phyloP scores from a whole-genome alignment of 1,140 invertebrate species.

The Vanessa tameamea region DNA sequence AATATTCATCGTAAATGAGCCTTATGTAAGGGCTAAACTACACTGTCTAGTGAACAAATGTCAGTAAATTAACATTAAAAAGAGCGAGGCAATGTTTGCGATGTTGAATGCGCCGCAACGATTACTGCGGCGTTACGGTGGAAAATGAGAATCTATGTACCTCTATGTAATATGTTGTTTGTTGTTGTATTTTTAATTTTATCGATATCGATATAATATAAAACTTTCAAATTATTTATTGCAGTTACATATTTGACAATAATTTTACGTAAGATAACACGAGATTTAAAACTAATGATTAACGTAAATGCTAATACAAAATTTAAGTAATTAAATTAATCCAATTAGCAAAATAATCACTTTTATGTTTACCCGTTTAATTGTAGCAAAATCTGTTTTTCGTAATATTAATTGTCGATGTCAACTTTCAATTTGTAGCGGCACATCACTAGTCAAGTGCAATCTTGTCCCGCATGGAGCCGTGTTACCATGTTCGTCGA shows the following conservation, averaged over 20 bases:
- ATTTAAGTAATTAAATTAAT: too few species aligned
- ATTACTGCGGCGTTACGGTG: slow-evolving; percentile 34
- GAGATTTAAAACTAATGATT: too few species aligned
- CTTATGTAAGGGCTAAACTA: neutral
- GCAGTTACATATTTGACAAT: too few species aligned
- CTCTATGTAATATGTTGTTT: slow-evolving; percentile 19
- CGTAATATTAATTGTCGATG: neutral
- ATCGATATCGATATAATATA: slow-evolving; percentile 25
- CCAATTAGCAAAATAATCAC: too few species aligned
- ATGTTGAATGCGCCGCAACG: slow-evolving; percentile 33
- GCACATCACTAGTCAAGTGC: slow-evolving; percentile 37
- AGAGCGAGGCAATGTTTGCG: slow-evolving; percentile 23
- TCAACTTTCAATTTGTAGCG: neutral
- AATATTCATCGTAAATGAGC: neutral
- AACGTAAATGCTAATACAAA: too few species aligned
- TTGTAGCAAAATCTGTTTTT: too few species aligned
- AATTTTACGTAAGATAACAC: too few species aligned
- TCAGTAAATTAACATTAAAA: slow-evolving; percentile 29
- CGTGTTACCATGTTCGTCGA: slow-evolving; percentile 42
- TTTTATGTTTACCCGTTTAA: too few species aligned
- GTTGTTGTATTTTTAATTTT: neutral
- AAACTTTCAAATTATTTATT: too few species aligned
- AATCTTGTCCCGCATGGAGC: slow-evolving; percentile 40
- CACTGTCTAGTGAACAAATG: slow-evolving; percentile 20
- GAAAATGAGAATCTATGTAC: slow-evolving; percentile 36